Conservation (phyloP, 2,797 vertebrate genomes). For the Gambusia yucatana region DNA sequence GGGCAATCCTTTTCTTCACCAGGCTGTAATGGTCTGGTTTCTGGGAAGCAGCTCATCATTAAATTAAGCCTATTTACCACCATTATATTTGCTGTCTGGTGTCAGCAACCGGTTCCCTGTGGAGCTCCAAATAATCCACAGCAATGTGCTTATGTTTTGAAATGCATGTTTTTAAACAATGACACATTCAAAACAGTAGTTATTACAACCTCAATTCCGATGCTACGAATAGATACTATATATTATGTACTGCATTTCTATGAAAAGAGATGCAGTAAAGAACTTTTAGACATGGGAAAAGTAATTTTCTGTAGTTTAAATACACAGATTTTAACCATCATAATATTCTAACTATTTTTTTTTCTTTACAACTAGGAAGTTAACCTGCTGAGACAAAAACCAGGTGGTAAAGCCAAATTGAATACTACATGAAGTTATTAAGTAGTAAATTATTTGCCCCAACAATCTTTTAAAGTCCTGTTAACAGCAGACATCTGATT, state of each 20-base stretch:
- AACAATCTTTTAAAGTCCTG: neutral
- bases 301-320: neutral
- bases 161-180: slow-evolving; percentile 10
- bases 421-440: neutral
- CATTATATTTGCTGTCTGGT: slow-evolving; percentile 27
- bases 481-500: neutral
- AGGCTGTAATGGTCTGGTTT: slow-evolving; percentile 40
- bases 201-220: neutral
- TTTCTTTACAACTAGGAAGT: neutral
- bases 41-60: slow-evolving; percentile 35
- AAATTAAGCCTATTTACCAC: slow-evolving; percentile 40
- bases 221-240: neutral
- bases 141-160: slow-evolving; percentile 11
- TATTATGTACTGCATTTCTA: neutral
- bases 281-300: neutral
- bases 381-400: neutral
- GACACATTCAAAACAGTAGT: slow-evolving; percentile 4
- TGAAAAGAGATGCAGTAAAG: neutral
- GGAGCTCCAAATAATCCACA: slow-evolving; percentile 5
- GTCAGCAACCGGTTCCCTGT: slow-evolving; percentile 7
- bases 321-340: neutral
- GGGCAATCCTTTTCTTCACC: slow-evolving; percentile 17
- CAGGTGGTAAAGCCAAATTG: too few relatives aligned
- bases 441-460: neutral
- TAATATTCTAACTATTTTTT: neutral